Conservation (phyloP, 92 coral and sea anemone species). For the Metridium senile region DNA sequence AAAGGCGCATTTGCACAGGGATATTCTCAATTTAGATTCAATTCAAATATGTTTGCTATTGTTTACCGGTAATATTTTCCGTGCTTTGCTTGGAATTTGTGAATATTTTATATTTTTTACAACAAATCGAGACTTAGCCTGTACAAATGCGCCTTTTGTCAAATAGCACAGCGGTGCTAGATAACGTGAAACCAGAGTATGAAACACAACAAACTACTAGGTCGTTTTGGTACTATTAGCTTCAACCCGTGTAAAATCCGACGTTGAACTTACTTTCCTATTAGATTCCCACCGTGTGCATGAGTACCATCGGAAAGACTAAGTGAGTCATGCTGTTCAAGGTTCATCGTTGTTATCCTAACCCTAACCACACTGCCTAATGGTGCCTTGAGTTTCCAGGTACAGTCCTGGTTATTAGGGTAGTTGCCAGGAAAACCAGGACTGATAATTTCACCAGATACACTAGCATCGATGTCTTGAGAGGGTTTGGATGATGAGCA, state of each 20-base stretch:
- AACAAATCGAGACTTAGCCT: too few relatives aligned
- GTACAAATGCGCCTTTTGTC: too few relatives aligned
- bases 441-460: constrained; percentile 35
- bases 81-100: too few relatives aligned
- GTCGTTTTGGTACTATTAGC: too few relatives aligned
- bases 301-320: constrained; percentile 27
- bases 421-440: constrained; percentile 29
- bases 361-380: constrained; percentile 30
- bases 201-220: neutral
- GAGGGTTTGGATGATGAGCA: neutral
- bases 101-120: too few relatives aligned
- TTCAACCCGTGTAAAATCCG: too few relatives aligned
- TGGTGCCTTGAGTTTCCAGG: constrained; percentile 42
- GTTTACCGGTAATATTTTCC: too few relatives aligned
- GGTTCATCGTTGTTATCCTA: constrained; percentile 11
- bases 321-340: constrained; percentile 5
- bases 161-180: too few relatives aligned
- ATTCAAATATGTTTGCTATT: too few relatives aligned
- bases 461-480: constrained; percentile 19
- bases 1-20: too few relatives aligned
- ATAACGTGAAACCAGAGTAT: too few relatives aligned
- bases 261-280: constrained; percentile 28
- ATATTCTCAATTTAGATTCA: too few relatives aligned
- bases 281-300: constrained; percentile 5
- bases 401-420: constrained; percentile 32